These are phyloP conservation scores for Eupristina koningsbergeri DNA, from an alignment of 1,140 invertebrate genomes.

Conservation along the genomic window DNA sequence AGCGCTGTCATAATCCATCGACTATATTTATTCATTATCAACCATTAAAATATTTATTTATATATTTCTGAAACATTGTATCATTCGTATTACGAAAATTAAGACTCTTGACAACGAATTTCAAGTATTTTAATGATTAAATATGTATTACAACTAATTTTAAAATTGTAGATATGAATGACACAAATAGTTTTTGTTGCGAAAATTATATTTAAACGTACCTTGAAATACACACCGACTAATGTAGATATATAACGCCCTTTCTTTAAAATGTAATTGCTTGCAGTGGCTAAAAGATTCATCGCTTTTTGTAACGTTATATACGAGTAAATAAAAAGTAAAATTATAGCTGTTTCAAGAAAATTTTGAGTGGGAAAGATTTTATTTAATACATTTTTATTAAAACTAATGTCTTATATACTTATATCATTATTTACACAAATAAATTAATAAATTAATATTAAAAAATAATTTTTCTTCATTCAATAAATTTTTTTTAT, in stretches of 20 bases:
- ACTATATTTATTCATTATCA: too few relatives aligned
- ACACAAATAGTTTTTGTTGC: slow-evolving; percentile 49
- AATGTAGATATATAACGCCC: not conserved
- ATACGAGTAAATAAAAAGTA: not conserved
- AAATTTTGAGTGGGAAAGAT: not conserved
- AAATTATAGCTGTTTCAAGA: slow-evolving; percentile 6
- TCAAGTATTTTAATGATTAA: slow-evolving; percentile 22
- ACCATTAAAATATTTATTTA: too few relatives aligned
- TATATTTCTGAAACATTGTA: too few relatives aligned
- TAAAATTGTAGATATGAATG: slow-evolving; percentile 38
- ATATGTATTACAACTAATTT: slow-evolving; percentile 33
- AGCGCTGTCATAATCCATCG: too few relatives aligned
- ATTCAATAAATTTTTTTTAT: too few relatives aligned
- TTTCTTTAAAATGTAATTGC: slow-evolving; percentile 13
- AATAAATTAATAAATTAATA: too few relatives aligned
- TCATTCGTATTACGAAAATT: too few relatives aligned
- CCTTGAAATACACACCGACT: slow-evolving; percentile 42
- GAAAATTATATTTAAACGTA: slow-evolving; percentile 47
- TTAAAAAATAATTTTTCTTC: too few relatives aligned
- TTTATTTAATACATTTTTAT: not conserved
- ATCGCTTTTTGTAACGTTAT: not conserved
- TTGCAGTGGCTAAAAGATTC: not conserved
- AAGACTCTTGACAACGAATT: too few relatives aligned
- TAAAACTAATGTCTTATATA: too few relatives aligned
- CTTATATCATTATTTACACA: too few relatives aligned